Conservation (phyloP, 2,888 invertebrate species). For the Blomia tropicalis region DNA sequence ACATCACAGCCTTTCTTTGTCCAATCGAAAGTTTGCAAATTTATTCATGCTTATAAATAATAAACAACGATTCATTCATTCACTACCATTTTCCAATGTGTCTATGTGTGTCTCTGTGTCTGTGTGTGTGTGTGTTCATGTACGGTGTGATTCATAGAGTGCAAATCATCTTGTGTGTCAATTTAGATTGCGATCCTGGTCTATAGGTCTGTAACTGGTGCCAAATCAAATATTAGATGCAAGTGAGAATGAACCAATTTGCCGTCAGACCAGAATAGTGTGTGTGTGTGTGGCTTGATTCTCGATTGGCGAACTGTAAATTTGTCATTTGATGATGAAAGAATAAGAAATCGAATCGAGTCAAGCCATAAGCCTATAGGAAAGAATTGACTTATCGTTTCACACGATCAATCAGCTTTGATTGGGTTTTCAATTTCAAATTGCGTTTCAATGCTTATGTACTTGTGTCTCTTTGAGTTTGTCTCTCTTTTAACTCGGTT, state of each 20-base stretch:
- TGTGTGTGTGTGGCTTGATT: too few relatives aligned
- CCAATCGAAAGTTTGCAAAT: slow-evolving; percentile 5
- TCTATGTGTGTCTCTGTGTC: too few relatives aligned
- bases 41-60: slow-evolving; percentile 14
- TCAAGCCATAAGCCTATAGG: not conserved
- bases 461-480: too few relatives aligned
- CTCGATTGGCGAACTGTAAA: not conserved
- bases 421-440: slow-evolving; percentile 12
- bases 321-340: not conserved
- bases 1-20: not conserved
- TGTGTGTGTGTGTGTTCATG: too few relatives aligned
- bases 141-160: too few relatives aligned
- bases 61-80: too few relatives aligned
- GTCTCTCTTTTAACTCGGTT: too few relatives aligned
- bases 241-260: not conserved
- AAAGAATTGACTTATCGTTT: slow-evolving; percentile 9
- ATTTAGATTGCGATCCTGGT: too few relatives aligned
- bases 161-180: too few relatives aligned
- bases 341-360: too few relatives aligned
- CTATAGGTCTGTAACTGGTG: too few relatives aligned
- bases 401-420: slow-evolving; percentile 11
- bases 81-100: too few relatives aligned
- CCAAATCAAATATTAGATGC: not conserved
- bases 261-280: not conserved
- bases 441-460: not conserved